Base-by-base conservation (phyloP, 1,140 invertebrate genomes). In the Babylonia areolata region DNA sequence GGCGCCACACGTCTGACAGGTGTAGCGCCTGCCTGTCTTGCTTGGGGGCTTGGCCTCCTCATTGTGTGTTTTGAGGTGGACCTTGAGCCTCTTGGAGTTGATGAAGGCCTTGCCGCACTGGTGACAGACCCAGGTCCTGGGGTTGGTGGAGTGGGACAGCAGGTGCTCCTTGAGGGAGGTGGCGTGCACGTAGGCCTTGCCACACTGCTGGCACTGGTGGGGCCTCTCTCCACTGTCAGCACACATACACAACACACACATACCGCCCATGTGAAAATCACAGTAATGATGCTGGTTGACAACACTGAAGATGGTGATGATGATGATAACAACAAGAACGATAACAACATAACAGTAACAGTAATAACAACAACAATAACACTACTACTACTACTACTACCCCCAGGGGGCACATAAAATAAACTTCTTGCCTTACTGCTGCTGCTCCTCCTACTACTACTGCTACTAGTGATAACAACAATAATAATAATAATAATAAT, bases 81-180 rank as follows among this genome's bases (percentile, higher is more conserved):
- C 75, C 75, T 77, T 77, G 35, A 77, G 75, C 17, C 35, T 77
- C 75, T 77, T 77, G 37, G 75, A 77, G 75, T 77, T 77, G 17
- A 37, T 31, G 75, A 77, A 77, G 37, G 75, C 15, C 28, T 77
- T 77, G 35, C 75, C 75, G 28, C 75, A 77, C 15, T 77, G 75
- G 37, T 77, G 75, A 28, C 75, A 77, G 33, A 77, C 37, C 75
- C 75, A 77, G 75, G 15, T 40, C 75, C 40, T 77, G 12, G 75
- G 37, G 35, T 37, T 11, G 12, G 75, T 5, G 9, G 75, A 77
- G 75, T 77, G 75, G 20, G 75, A 77, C 75, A 40, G 75, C 75
- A 77, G 40, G 75, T 77, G 75, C 37, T 77, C 75, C 75, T 77
- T 77, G 2, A 77, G 75, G 75, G 75, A 77, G 35, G 75, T 77